Evolutionary conservation across 37 sponge, comb jelly and placozoan species (phyloP).

Genomic region (Tethya wilhelma): DNA sequence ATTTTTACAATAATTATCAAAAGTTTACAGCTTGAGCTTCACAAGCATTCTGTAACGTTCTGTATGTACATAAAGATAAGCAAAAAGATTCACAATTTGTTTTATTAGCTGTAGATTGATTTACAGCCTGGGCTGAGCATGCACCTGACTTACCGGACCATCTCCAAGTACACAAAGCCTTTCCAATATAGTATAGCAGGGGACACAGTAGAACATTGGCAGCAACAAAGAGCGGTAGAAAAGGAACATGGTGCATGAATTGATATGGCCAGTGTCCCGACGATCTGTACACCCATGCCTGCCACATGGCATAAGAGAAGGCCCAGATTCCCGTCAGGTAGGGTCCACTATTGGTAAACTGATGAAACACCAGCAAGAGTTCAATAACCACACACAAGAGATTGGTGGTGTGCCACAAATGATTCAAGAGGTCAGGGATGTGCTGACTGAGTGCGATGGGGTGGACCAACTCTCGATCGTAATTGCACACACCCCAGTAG

Average conservation of each 20-base stretch:
- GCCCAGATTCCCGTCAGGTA: neutral
- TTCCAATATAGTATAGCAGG: conserved; percentile 42
- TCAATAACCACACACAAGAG: conserved; percentile 55
- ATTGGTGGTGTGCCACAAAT: conserved; percentile 62
- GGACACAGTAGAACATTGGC: conserved; percentile 26
- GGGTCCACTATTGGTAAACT: conserved; percentile 47
- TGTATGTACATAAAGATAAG: too few relatives aligned
- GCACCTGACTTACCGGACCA: conserved; percentile 54
- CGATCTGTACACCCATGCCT: conserved; percentile 21
- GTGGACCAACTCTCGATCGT: conserved; percentile 72
- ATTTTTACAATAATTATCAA: too few relatives aligned
- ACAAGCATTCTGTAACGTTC: too few relatives aligned
- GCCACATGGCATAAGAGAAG: conserved; percentile 62
- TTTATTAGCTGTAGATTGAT: too few relatives aligned
- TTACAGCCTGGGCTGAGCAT: too few relatives aligned
- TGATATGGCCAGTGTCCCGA: conserved; percentile 63
- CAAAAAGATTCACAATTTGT: too few relatives aligned
- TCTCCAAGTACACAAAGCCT: conserved; percentile 26
- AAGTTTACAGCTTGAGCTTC: too few relatives aligned
- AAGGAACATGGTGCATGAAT: conserved; percentile 45
- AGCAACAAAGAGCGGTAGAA: conserved; percentile 64
- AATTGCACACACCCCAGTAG: conserved; percentile 75
- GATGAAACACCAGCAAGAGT: conserved; percentile 69
- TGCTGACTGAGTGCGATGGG: conserved; percentile 46
- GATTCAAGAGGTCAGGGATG: conserved; percentile 66